Conservation (phyloP, 2,113 vertebrate genomes). For the Ornithorhynchus anatinus region DNA sequence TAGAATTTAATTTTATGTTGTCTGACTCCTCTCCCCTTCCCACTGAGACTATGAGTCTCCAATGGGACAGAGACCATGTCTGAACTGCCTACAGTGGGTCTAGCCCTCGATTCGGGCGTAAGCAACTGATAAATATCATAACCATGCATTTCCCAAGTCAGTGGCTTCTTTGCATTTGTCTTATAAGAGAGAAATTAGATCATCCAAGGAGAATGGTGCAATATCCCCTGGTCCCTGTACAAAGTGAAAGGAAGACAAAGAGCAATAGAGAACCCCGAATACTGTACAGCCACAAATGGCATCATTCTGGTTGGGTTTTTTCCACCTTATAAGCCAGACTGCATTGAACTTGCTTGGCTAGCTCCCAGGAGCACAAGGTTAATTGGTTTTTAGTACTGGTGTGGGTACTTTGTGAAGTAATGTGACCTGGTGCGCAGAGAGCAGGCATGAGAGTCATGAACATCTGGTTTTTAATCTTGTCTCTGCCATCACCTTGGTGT, state of each 20-base stretch:
- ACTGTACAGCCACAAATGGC: neutral
- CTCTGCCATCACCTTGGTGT: neutral
- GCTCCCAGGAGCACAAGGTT: neutral
- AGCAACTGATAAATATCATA: too few relatives aligned
- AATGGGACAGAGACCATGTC: too few relatives aligned
- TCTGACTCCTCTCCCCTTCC: too few relatives aligned
- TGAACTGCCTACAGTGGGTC: too few relatives aligned
- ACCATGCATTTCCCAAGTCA: too few relatives aligned
- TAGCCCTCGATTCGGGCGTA: too few relatives aligned
- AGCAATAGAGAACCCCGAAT: neutral
- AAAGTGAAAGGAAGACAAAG: neutral
- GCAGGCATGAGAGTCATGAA: neutral
- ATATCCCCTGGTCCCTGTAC: too few relatives aligned
- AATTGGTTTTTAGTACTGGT: neutral
- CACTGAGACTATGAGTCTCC: too few relatives aligned
- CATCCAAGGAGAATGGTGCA: too few relatives aligned
- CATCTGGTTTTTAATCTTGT: neutral
- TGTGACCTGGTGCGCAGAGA: neutral
- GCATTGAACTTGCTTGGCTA: neutral
- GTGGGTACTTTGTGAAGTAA: neutral
- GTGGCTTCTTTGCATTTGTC: neutral
- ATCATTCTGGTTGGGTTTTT: neutral
- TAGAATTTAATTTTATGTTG: too few relatives aligned
- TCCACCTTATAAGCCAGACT: neutral
- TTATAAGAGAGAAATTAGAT: neutral